A percentile compares a stretch with the other conserved stretches of the same genome.
phyloP scores from a whole-genome alignment of 2,797 vertebrate genomes.

The Echeneis naucrates region DNA sequence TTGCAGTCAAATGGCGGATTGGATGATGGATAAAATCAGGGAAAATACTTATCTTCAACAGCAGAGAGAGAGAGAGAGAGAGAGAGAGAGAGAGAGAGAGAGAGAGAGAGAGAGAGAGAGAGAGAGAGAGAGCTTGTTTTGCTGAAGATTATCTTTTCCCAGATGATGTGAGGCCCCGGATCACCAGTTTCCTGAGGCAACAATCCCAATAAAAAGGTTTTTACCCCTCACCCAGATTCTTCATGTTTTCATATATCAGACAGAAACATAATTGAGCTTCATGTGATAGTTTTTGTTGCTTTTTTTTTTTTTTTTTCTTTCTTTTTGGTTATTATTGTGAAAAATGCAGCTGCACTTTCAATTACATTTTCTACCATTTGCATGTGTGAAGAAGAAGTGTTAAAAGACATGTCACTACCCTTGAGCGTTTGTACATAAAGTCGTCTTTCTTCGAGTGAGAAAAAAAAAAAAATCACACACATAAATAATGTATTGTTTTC shows the following conservation, averaged over 20 bases:
- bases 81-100: no score
- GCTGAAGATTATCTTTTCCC: conserved; percentile 20
- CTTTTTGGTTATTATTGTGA: conserved; percentile 10
- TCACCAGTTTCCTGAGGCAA: conserved; percentile 17
- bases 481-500: conserved; percentile 75
- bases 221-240: neutral
- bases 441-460: conserved; percentile 44
- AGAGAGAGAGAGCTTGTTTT: conserved; percentile 39
- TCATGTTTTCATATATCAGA: neutral
- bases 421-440: conserved; percentile 51
- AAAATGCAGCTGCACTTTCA: conserved; percentile 13
- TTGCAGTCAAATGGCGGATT: conserved; percentile 30
- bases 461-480: conserved; percentile 47
- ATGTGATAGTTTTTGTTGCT: neutral
- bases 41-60: conserved; percentile 23
- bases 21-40: conserved; percentile 52
- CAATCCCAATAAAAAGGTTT: conserved; percentile 18
- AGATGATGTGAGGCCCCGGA: conserved; percentile 22
- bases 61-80: conserved; percentile 27
- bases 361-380: conserved; percentile 23
- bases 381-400: conserved; percentile 43
- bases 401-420: conserved; percentile 38
- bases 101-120: no score
- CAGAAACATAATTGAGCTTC: conserved; percentile 5
- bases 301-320: no score